These are phyloP conservation scores for Marisa cornuarietis DNA, from an alignment of 1,140 invertebrate species.

Conservation along the genomic window DNA sequence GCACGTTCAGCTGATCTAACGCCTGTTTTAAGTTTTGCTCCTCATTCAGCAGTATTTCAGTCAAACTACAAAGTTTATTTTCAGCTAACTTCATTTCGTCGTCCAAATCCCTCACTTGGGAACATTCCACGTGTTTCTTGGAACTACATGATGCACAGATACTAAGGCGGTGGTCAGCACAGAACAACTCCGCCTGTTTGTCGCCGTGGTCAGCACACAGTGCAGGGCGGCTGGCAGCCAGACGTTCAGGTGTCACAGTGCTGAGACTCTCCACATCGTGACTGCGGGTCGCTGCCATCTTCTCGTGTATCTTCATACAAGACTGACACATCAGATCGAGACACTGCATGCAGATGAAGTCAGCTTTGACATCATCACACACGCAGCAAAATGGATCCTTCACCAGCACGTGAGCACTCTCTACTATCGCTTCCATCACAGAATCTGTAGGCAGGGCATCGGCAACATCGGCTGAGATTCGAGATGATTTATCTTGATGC, in stretches of 20 bases:
- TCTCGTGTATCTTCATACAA: conserved; percentile 1
- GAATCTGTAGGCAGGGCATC: conserved; percentile 1
- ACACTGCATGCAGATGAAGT: not conserved
- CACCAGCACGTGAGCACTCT: not conserved
- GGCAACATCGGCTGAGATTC: not conserved
- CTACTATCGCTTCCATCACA: not conserved
- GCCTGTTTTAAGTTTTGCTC: not conserved
- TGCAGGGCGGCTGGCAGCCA: not conserved
- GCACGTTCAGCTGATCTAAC: not conserved
- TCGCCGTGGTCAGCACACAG: not conserved
- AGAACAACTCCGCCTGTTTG: not conserved
- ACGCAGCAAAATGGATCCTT: not conserved
- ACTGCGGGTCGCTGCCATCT: not conserved
- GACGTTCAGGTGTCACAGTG: not conserved
- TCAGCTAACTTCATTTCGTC: not conserved
- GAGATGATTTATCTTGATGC: too few species aligned
- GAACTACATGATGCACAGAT: conserved; percentile 1
- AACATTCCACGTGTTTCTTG: not conserved
- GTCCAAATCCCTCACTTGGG: not conserved
- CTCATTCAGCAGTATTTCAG: not conserved
- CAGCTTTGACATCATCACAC: not conserved
- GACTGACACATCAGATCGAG: not conserved
- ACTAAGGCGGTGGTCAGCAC: not conserved
- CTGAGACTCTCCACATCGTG: conserved; percentile 1
- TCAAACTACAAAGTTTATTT: not conserved